Percentiles rank a stretch among this genome's conserved stretches.
Evolutionary conservation across 2,113 vertebrate species (phyloP).

Genomic region (Percopsis transmontana): DNA sequence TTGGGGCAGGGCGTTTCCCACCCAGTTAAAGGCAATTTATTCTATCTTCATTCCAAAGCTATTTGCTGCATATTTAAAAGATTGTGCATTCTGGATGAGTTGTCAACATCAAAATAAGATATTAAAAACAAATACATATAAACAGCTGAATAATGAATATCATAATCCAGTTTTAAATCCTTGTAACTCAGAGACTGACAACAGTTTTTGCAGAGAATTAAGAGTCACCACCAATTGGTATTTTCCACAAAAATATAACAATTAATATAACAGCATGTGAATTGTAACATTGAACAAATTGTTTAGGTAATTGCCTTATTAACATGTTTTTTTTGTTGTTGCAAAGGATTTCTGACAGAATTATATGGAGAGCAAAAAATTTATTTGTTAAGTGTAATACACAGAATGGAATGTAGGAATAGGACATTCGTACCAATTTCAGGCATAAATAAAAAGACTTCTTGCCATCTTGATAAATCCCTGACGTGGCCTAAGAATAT

Average conservation of each 20-base stretch:
- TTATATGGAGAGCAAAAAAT: no score
- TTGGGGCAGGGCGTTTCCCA: neutral
- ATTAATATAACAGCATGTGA: no score
- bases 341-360: no score
- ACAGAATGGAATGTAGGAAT: neutral
- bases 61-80: conserved; percentile 20
- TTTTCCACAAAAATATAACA: neutral
- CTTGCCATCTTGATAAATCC: neutral
- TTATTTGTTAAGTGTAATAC: neutral
- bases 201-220: neutral
- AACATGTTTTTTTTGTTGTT: no score
- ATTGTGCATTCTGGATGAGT: conserved; percentile 11
- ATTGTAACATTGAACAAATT: no score
- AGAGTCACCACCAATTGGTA: neutral
- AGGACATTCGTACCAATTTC: neutral
- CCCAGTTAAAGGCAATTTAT: conserved; percentile 38
- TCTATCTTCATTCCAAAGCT: conserved; percentile 21
- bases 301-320: no score
- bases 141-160: neutral
- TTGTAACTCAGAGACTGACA: neutral
- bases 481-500: neutral
- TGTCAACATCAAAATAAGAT: conserved; percentile 2
- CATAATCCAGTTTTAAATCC: neutral
- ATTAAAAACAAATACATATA: conserved; percentile 22
- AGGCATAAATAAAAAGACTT: neutral